These are phyloP conservation scores for Chiloscyllium punctatum DNA, from an alignment of 2,797 vertebrate genomes.

Conservation along the genomic window DNA sequence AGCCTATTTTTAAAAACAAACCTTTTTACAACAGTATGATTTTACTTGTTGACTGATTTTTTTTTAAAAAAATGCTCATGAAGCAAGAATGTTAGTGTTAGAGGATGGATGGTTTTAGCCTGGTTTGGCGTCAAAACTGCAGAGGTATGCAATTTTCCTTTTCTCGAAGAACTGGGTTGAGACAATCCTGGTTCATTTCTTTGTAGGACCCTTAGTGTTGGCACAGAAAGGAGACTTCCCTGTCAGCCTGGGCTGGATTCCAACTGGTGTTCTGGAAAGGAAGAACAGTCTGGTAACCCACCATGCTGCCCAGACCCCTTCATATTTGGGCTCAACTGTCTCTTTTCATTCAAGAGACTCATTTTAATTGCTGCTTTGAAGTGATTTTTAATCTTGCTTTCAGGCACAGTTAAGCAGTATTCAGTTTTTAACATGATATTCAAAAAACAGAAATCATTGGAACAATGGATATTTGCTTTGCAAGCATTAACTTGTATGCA, in stretches of 20 bases:
- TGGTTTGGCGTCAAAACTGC: background rate
- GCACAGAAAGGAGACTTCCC: background rate
- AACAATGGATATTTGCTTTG: background rate
- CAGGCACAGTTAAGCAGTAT: background rate
- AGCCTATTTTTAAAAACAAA: background rate
- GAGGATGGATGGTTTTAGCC: background rate
- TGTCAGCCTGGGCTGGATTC: background rate
- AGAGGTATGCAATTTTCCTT: background rate
- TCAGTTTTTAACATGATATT: background rate
- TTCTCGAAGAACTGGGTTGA: background rate
- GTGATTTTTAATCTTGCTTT: background rate
- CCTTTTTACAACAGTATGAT: background rate
- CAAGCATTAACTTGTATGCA: background rate
- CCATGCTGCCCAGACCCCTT: background rate
- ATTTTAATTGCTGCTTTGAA: background rate
- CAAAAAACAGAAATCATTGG: background rate
- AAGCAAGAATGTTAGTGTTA: background rate
- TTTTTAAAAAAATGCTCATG: background rate
- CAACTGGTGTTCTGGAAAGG: background rate
- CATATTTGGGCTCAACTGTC: background rate
- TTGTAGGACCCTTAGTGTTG: background rate
- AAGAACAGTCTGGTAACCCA: constrained; percentile 23
- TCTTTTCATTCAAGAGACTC: background rate
- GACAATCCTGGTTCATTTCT: background rate
- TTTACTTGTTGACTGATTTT: background rate